Conservation (phyloP, 1,140 invertebrate species). For the Gryllus bimaculatus region DNA sequence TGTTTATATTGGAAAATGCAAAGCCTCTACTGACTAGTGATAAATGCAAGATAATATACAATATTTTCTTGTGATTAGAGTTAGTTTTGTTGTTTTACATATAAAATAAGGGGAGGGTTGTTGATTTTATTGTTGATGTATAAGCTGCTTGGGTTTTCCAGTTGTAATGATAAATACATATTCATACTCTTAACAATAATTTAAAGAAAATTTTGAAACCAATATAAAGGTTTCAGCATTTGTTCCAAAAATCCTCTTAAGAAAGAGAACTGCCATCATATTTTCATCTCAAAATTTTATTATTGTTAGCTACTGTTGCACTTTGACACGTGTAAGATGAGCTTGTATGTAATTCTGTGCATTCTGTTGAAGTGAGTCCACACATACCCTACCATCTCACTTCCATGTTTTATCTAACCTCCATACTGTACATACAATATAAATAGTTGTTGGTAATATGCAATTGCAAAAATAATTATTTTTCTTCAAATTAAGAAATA, state of each 20-base stretch:
- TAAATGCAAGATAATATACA: conserved; percentile 3
- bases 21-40: conserved; percentile 11
- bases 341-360: neutral
- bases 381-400: neutral
- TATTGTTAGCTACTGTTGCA: conserved; percentile 8
- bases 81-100: conserved; percentile 10
- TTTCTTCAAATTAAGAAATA: neutral
- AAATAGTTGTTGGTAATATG: conserved; percentile 15
- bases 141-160: conserved; percentile 9
- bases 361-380: neutral
- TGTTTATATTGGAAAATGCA: conserved; percentile 7
- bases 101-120: conserved; percentile 10
- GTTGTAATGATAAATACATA: neutral
- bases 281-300: neutral
- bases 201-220: neutral
- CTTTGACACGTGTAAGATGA: neutral
- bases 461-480: conserved; percentile 11
- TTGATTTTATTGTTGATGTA: conserved; percentile 14
- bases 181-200: neutral
- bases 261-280: conserved; percentile 12
- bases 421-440: conserved; percentile 12
- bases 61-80: conserved; percentile 14
- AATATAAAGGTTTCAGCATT: neutral
- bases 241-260: neutral
- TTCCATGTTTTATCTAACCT: conserved; percentile 8